A percentile compares a stretch with the other conserved stretches of the same genome.
Conservation (phyloP, 2,888 invertebrate genomes). For the Pheosia tremula region DNA sequence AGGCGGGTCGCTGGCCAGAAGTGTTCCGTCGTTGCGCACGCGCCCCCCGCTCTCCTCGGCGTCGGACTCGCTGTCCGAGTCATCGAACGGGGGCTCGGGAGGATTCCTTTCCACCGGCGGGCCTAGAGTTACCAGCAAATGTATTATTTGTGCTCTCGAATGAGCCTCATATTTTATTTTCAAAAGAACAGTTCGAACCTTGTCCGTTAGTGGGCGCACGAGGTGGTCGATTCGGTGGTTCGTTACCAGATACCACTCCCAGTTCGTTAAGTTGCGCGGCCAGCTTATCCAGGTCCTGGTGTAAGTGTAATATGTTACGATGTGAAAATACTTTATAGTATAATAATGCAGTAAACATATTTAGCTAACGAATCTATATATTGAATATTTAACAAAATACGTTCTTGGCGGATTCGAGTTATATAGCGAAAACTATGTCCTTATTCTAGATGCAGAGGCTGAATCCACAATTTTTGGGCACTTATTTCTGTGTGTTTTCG, state of each 20-base stretch:
- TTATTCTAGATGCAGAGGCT: too few species aligned
- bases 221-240: constrained; percentile 84
- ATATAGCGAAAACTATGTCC: too few species aligned
- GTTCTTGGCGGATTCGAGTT: too few species aligned
- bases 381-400: too few species aligned
- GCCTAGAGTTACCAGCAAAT: constrained; percentile 42
- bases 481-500: too few species aligned
- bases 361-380: too few species aligned
- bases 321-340: background rate
- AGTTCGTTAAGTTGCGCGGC: constrained; percentile 98
- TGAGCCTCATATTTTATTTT: background rate
- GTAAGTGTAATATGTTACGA: background rate
- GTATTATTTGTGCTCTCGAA: background rate
- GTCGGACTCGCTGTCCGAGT: constrained; percentile 92
- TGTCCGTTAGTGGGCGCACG: constrained; percentile 78
- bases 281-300: constrained; percentile 97
- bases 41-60: constrained; percentile 92
- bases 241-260: constrained; percentile 91
- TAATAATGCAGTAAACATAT: too few species aligned
- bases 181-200: constrained; percentile 51
- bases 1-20: constrained; percentile 98
- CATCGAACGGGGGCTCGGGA: constrained; percentile 87
- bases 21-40: constrained; percentile 95
- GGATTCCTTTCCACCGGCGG: constrained; percentile 84
- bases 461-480: too few species aligned